phyloP scores from a whole-genome alignment of 1,140 invertebrate genomes.

The Ceratitis capitata region DNA sequence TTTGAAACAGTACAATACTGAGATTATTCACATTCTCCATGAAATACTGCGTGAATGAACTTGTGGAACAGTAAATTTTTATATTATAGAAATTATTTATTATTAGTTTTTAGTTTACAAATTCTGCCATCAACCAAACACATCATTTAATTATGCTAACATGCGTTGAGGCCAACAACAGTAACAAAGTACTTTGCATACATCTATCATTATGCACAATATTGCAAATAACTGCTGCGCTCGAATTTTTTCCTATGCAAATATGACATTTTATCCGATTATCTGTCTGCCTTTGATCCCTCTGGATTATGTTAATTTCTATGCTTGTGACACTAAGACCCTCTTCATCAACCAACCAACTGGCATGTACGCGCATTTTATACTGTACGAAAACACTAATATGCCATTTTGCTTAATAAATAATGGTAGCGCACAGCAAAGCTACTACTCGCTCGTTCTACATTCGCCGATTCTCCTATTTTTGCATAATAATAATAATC shows the following conservation, averaged over 20 bases:
- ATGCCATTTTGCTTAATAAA: background rate
- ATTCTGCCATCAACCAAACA: background rate
- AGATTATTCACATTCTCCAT: too few species aligned
- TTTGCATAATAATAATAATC: too few species aligned
- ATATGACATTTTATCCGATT: background rate
- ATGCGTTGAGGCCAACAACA: background rate
- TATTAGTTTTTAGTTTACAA: too few species aligned
- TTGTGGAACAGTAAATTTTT: background rate
- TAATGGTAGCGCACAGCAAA: background rate
- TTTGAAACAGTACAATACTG: background rate
- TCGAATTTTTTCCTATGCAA: background rate
- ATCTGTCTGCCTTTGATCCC: conserved; percentile 29
- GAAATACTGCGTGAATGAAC: background rate
- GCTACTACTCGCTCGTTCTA: background rate
- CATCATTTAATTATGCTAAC: conserved; percentile 17
- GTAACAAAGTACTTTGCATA: background rate
- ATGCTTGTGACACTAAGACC: background rate
- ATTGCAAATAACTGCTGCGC: background rate
- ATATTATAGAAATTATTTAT: too few species aligned
- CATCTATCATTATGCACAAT: background rate
- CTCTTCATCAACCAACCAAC: too few species aligned
- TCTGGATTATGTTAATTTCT: conserved; percentile 32
- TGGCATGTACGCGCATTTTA: background rate
- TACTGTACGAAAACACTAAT: background rate
- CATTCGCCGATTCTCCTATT: too few species aligned